Evolutionary conservation across 2,888 invertebrate genomes (phyloP).

Genomic region (Zaprionus obscuricornis): DNA sequence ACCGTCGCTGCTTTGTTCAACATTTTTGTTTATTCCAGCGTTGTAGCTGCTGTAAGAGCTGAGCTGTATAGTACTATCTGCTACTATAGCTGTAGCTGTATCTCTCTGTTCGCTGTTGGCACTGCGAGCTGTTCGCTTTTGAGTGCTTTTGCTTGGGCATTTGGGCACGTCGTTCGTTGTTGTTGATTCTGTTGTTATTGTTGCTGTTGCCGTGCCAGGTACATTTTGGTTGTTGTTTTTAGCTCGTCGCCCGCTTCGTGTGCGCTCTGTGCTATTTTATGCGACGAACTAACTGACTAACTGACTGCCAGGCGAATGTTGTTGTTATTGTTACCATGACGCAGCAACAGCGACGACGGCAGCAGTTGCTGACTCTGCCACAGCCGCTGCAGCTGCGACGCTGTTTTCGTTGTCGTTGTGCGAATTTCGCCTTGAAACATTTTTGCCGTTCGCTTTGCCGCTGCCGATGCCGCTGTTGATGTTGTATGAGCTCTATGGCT

Average conservation of each 20-base stretch:
- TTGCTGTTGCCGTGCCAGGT: constrained; percentile 68
- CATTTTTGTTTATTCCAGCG: constrained; percentile 78
- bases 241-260: constrained; percentile 65
- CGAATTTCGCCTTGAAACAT: constrained; percentile 82
- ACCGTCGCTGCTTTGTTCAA: constrained; percentile 65
- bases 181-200: constrained; percentile 28
- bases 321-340: constrained; percentile 51
- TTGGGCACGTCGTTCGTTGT: constrained; percentile 56
- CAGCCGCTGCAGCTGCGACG: constrained; percentile 36
- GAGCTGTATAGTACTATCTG: constrained; percentile 37
- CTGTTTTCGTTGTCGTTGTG: constrained; percentile 50
- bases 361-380: constrained; percentile 27
- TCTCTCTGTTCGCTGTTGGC: constrained; percentile 46
- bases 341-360: constrained; percentile 40
- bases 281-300: constrained; percentile 56
- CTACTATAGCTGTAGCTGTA: constrained; percentile 51
- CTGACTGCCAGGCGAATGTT: constrained; percentile 60
- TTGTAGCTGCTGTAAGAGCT: constrained; percentile 49
- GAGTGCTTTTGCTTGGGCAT: constrained; percentile 52
- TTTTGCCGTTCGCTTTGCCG: constrained; percentile 67
- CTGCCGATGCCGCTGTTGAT: constrained; percentile 12
- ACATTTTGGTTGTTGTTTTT: constrained; percentile 70
- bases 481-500: constrained; percentile 24
- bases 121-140: constrained; percentile 40
- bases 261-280: constrained; percentile 76